A percentile compares a stretch with the other conserved stretches of the same genome.
Conservation (phyloP, 2,113 vertebrate species). For the Panurus biarmicus region DNA sequence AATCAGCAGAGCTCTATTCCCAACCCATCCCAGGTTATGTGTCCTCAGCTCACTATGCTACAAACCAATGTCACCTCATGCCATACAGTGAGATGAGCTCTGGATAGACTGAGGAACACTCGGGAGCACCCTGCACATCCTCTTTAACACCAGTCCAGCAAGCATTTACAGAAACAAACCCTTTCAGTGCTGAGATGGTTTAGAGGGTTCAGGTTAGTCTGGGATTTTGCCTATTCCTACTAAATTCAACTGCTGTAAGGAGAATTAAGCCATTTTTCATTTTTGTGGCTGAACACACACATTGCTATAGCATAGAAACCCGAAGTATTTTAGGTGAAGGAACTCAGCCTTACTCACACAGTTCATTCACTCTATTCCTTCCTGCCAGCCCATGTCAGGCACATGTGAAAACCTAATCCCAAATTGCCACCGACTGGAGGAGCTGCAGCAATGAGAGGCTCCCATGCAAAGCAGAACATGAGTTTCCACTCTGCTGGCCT, state of each 20-base stretch:
- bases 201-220: neutral
- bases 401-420: rapidly evolving
- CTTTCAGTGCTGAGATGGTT: rapidly evolving
- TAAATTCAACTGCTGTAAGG: neutral
- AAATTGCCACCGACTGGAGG: rapidly evolving
- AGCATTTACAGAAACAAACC: neutral
- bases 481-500: neutral
- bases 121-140: neutral
- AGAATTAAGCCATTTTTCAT: neutral
- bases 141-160: neutral
- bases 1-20: neutral
- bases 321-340: neutral
- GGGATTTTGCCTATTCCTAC: neutral
- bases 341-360: neutral
- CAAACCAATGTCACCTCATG: neutral
- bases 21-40: neutral
- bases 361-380: neutral
- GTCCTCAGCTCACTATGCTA: neutral
- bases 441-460: neutral
- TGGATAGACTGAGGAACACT: neutral
- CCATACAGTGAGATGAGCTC: neutral
- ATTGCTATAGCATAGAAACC: neutral
- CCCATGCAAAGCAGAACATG: rapidly evolving
- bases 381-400: rapidly evolving
- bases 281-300: neutral